A percentile compares a stretch with the other conserved stretches of the same genome.
phyloP scores from a whole-genome alignment of 2,113 vertebrate genomes.

The Ornithorhynchus anatinus region DNA sequence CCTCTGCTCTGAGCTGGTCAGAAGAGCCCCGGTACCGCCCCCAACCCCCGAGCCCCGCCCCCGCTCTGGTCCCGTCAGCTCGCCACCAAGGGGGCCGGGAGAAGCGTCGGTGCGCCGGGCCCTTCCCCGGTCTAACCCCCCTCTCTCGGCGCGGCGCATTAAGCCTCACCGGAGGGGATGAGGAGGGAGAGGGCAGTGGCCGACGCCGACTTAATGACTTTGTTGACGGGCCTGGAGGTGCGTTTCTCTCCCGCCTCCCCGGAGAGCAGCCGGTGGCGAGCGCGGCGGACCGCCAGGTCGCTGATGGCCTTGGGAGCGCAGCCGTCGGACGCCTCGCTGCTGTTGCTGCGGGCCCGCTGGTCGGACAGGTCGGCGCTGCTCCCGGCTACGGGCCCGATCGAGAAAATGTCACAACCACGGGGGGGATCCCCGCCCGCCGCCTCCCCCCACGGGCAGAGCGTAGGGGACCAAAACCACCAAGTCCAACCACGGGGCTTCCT shows the following conservation, averaged over 20 bases:
- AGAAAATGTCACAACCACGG: slow-evolving; percentile 67
- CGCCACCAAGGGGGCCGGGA: not conserved
- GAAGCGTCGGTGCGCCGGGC: not conserved
- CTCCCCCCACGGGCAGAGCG: slow-evolving; percentile 61
- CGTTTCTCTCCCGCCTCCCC: slow-evolving; percentile 90
- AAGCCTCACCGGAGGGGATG: slow-evolving; percentile 89
- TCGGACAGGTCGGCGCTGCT: slow-evolving; percentile 77
- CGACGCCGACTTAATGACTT: slow-evolving; percentile 98
- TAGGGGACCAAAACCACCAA: slow-evolving; percentile 64
- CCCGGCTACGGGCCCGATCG: slow-evolving; percentile 75
- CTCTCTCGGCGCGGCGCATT: too few relatives aligned
- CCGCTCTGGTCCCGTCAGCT: not conserved
- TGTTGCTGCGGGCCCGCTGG: slow-evolving; percentile 64
- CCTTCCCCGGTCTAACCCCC: too few relatives aligned
- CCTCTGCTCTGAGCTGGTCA: not conserved
- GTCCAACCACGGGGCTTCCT: slow-evolving; percentile 62
- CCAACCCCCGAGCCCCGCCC: not conserved
- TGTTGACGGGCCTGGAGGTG: slow-evolving; percentile 85
- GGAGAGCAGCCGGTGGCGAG: slow-evolving; percentile 91
- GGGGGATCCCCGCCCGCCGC: slow-evolving; percentile 65
- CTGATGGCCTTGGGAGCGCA: slow-evolving; percentile 92
- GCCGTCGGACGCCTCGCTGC: slow-evolving; percentile 69
- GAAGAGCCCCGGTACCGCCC: not conserved
- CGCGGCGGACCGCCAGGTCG: slow-evolving; percentile 91
- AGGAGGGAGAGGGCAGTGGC: slow-evolving; percentile 94